phyloP scores from a whole-genome alignment of 2,113 vertebrate species.

The Sigmodon hispidus region DNA sequence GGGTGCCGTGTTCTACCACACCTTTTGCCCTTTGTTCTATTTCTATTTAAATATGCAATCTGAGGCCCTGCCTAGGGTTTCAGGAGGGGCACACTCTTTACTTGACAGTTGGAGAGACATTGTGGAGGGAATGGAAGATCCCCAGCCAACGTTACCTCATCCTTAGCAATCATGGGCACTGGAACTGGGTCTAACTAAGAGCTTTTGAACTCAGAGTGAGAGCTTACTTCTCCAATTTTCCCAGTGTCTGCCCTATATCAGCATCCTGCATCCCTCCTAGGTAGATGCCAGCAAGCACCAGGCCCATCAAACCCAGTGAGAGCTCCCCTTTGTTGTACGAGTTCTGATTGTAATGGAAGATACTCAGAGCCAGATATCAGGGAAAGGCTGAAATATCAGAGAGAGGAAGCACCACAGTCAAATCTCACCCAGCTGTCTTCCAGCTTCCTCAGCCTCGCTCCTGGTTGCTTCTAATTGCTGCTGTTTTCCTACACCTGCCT shows the following conservation, averaged over 20 bases:
- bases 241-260: not conserved
- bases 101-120: not conserved
- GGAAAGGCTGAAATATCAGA: too few relatives aligned
- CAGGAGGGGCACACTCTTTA: not conserved
- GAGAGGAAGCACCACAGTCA: too few relatives aligned
- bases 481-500: too few relatives aligned
- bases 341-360: too few relatives aligned
- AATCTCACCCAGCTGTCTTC: too few relatives aligned
- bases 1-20: not conserved
- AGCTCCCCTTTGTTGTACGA: too few relatives aligned
- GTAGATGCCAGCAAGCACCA: accelerated
- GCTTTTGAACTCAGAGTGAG: not conserved
- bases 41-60: not conserved
- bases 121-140: not conserved
- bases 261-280: not conserved
- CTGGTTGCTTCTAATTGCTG: too few relatives aligned
- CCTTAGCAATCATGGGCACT: not conserved
- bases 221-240: not conserved
- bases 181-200: not conserved
- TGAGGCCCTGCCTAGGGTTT: not conserved
- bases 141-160: not conserved
- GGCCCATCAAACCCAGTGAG: accelerated
- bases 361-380: too few relatives aligned
- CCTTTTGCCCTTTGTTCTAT: not conserved
- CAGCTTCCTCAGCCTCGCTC: too few relatives aligned